Evolutionary conservation across 2,888 invertebrate species (phyloP).

Genomic region (Drosophila birchii): DNA sequence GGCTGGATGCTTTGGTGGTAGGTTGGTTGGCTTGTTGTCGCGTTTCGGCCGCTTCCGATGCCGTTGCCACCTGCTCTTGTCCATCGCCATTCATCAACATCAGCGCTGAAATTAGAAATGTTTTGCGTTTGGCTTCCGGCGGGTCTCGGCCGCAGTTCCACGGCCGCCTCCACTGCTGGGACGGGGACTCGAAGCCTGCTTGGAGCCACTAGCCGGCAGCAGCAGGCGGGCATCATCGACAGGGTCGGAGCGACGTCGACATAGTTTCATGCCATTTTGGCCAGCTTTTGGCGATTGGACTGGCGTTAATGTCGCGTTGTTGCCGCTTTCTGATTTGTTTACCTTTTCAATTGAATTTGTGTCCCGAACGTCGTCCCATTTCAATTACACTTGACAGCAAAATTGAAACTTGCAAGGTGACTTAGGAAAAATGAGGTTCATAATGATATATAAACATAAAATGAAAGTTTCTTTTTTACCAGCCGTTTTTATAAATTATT

Average conservation of each 20-base stretch:
- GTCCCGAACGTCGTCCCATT: conserved; percentile 37
- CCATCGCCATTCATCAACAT: conserved; percentile 65
- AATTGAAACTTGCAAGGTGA: background rate
- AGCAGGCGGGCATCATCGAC: conserved; percentile 40
- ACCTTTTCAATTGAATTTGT: conserved; percentile 66
- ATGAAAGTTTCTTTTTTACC: background rate
- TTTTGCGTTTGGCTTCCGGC: conserved; percentile 56
- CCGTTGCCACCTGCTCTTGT: conserved; percentile 59
- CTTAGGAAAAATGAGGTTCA: background rate
- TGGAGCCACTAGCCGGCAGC: conserved; percentile 1
- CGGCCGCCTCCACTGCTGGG: conserved; percentile 5
- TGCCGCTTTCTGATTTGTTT: conserved; percentile 70
- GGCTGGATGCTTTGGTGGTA: conserved; percentile 6
- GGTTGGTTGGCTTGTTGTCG: conserved; percentile 57
- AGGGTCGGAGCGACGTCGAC: conserved; percentile 37
- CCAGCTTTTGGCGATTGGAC: conserved; percentile 37
- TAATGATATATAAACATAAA: background rate
- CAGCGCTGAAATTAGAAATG: conserved; percentile 72
- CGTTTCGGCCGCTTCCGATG: conserved; percentile 87
- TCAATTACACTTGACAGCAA: conserved; percentile 61
- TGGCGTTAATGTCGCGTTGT: conserved; percentile 66
- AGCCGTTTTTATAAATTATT: background rate
- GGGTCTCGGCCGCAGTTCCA: conserved; percentile 24
- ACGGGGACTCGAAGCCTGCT: conserved; percentile 10
- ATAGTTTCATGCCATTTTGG: conserved; percentile 53